Conservation (phyloP, 2,797 vertebrate species). For the Sebastes variabilis region DNA sequence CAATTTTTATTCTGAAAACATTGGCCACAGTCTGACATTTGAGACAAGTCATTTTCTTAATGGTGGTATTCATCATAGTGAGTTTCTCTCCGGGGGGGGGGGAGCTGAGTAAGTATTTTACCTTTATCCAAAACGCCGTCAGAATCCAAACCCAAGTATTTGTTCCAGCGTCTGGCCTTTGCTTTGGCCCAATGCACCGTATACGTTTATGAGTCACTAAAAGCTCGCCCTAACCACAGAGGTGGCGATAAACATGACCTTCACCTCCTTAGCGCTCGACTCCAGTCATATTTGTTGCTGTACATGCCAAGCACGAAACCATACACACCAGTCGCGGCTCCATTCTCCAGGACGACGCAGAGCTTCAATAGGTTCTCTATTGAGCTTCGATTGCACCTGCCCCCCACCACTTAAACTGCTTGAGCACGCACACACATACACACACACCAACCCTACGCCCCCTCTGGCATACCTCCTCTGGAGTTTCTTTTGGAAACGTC, state of each 20-base stretch:
- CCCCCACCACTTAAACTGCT: slow-evolving; percentile 20
- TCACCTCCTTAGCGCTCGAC: slow-evolving; percentile 27
- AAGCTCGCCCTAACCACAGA: slow-evolving; percentile 36
- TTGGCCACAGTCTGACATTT: slow-evolving; percentile 71
- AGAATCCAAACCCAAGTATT: slow-evolving; percentile 43
- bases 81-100: slow-evolving; percentile 31
- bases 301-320: slow-evolving; percentile 29
- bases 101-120: slow-evolving; percentile 48
- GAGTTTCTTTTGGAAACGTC: slow-evolving; percentile 49
- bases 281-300: slow-evolving; percentile 34
- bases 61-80: slow-evolving; percentile 72
- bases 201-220: slow-evolving; percentile 46
- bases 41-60: slow-evolving; percentile 78
- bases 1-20: slow-evolving; percentile 73
- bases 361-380: slow-evolving; percentile 36
- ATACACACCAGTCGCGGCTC: not conserved
- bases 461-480: slow-evolving; percentile 41
- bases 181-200: slow-evolving; percentile 12
- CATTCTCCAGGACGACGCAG: slow-evolving; percentile 16
- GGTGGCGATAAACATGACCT: slow-evolving; percentile 43
- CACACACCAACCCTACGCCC: not conserved
- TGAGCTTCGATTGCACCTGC: slow-evolving; percentile 53
- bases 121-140: slow-evolving; percentile 63
- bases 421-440: slow-evolving; percentile 13
- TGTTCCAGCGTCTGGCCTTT: slow-evolving; percentile 40